Conservation (phyloP, 2,113 vertebrate genomes). For the Platycercus adscitus region DNA sequence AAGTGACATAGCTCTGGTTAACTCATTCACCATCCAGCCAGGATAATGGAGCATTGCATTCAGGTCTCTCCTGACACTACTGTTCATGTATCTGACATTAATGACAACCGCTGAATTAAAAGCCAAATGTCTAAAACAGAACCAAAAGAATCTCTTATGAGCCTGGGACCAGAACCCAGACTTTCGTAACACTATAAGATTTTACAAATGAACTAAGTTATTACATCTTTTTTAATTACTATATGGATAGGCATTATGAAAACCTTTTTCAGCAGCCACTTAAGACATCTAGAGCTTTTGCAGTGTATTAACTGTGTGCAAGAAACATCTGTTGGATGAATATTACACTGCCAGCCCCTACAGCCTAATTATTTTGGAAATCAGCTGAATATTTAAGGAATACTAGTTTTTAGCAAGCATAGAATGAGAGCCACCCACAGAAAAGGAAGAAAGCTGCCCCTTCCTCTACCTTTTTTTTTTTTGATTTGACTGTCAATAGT, state of each 20-base stretch:
- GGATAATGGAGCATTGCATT: neutral
- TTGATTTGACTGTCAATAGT: neutral
- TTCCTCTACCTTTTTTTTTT: neutral
- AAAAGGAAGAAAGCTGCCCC: neutral
- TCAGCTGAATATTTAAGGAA: neutral
- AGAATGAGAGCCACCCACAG: neutral
- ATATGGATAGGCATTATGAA: neutral
- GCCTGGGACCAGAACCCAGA: neutral
- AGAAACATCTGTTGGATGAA: neutral
- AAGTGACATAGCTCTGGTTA: neutral
- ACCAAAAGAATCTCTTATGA: neutral
- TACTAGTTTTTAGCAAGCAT: neutral
- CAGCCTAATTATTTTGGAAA: neutral
- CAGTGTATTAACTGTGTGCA: neutral
- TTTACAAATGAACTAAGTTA: neutral
- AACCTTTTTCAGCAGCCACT: neutral
- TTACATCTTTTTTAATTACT: neutral
- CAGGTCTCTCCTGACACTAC: neutral
- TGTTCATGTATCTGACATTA: neutral
- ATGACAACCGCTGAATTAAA: neutral
- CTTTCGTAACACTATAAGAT: neutral
- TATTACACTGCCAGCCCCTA: neutral
- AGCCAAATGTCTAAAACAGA: neutral
- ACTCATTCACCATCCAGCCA: neutral
- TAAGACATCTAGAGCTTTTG: neutral